phyloP scores from a whole-genome alignment of 2,797 vertebrate species.

The Tapera naevia region DNA sequence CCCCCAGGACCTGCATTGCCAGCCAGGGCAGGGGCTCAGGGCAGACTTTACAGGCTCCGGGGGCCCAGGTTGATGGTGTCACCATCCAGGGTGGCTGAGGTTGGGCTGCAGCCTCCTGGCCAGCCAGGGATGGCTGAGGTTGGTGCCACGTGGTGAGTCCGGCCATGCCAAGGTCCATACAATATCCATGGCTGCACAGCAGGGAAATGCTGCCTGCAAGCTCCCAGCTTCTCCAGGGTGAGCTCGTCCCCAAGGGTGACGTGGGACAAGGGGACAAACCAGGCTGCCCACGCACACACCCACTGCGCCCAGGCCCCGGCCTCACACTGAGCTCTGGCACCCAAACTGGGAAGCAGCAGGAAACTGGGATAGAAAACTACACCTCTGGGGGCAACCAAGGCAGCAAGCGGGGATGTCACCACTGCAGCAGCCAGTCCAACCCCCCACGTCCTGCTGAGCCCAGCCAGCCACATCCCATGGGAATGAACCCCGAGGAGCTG shows the following conservation, averaged over 20 bases:
- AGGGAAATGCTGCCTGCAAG: accelerated
- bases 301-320: accelerated
- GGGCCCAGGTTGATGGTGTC: neutral
- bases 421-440: accelerated
- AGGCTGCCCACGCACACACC: accelerated
- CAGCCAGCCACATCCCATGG: accelerated
- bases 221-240: neutral
- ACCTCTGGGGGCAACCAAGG: neutral
- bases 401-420: accelerated
- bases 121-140: neutral
- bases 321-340: neutral
- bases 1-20: accelerated
- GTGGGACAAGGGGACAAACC: accelerated
- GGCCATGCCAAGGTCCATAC: accelerated
- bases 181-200: accelerated
- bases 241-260: too few species aligned
- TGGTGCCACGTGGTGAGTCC: accelerated
- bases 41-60: accelerated
- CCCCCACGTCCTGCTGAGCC: neutral
- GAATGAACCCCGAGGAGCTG: neutral
- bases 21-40: neutral
- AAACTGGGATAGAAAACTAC: neutral
- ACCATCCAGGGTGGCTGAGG: accelerated
- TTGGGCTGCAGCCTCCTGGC: neutral
- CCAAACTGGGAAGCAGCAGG: neutral